A percentile compares a stretch with the other conserved stretches of the same genome.
Evolutionary conservation across 2,888 invertebrate species (phyloP).

Genomic region (Nesidiocoris tenuis): DNA sequence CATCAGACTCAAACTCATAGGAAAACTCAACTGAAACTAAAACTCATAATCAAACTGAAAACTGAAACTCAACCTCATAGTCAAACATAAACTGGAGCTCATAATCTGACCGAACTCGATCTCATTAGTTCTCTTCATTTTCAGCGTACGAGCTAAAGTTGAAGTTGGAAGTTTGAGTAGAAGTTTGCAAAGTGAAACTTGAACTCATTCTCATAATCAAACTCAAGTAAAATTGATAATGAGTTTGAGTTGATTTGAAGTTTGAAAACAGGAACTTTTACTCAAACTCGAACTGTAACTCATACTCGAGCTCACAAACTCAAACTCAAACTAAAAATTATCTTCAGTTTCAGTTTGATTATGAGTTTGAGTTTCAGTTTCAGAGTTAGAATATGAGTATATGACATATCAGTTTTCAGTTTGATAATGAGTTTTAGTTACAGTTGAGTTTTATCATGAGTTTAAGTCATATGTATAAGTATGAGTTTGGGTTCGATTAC

Average conservation of each 20-base stretch:
- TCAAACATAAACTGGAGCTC: not conserved
- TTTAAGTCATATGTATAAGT: too few relatives aligned
- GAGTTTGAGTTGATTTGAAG: too few relatives aligned
- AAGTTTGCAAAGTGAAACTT: not conserved
- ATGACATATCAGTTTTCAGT: too few relatives aligned
- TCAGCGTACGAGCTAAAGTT: too few relatives aligned
- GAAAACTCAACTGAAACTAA: not conserved
- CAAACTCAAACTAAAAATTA: not conserved
- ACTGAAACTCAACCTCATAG: not conserved
- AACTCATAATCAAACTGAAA: not conserved
- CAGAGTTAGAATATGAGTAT: too few relatives aligned
- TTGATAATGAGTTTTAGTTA: too few relatives aligned
- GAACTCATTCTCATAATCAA: not conserved
- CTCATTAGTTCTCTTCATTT: not conserved
- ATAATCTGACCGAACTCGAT: not conserved
- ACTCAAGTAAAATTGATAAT: not conserved
- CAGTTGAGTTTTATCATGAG: too few relatives aligned
- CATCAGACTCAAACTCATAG: not conserved
- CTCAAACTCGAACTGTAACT: not conserved
- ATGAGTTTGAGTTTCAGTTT: too few relatives aligned
- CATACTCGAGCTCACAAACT: not conserved
- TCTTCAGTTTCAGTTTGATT: not conserved
- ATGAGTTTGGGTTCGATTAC: too few relatives aligned
- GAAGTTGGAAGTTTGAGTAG: too few relatives aligned
- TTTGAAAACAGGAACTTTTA: too few relatives aligned